Percentiles rank a stretch among this genome's conserved stretches.
Conservation (phyloP, 2,888 invertebrate genomes). For the Parascotia fuliginaria region DNA sequence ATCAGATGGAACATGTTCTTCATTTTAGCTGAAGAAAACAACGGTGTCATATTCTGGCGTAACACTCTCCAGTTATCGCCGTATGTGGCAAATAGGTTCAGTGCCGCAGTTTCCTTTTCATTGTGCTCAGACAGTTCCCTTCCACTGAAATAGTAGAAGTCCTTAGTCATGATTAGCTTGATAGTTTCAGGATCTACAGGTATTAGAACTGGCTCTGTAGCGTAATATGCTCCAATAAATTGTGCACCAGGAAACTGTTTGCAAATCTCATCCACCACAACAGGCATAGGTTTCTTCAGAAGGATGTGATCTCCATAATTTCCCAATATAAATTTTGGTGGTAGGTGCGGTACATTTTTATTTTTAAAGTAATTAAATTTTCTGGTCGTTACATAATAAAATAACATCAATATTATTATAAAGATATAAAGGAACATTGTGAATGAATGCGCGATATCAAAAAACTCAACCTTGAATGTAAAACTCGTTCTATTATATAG, state of each 20-base stretch:
- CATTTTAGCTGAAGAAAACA: conserved; percentile 43
- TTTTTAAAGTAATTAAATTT: conserved; percentile 26
- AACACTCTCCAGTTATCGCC: conserved; percentile 40
- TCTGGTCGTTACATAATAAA: conserved; percentile 14
- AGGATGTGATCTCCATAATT: conserved; percentile 39
- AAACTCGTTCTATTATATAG: neutral
- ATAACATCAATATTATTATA: conserved; percentile 5
- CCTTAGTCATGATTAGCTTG: conserved; percentile 53
- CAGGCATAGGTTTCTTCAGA: conserved; percentile 24
- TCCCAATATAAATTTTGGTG: conserved; percentile 23
- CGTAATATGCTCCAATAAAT: conserved; percentile 53
- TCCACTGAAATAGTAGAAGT: conserved; percentile 54
- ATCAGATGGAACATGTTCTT: conserved; percentile 45
- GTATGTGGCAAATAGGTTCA: conserved; percentile 29
- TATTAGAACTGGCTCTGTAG: conserved; percentile 53
- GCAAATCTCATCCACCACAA: conserved; percentile 44
- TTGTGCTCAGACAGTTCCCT: conserved; percentile 44
- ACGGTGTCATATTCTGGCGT: conserved; percentile 40
- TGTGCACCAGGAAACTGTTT: conserved; percentile 49
- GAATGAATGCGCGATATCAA: neutral
- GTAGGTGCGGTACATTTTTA: conserved; percentile 7
- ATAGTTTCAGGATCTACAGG: conserved; percentile 53
- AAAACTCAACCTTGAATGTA: conserved; percentile 3
- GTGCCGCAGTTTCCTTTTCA: conserved; percentile 23
- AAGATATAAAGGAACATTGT: conserved; percentile 15